Evolutionary conservation across 2,888 invertebrate species (phyloP).

Genomic region (Acrobasis consociella): DNA sequence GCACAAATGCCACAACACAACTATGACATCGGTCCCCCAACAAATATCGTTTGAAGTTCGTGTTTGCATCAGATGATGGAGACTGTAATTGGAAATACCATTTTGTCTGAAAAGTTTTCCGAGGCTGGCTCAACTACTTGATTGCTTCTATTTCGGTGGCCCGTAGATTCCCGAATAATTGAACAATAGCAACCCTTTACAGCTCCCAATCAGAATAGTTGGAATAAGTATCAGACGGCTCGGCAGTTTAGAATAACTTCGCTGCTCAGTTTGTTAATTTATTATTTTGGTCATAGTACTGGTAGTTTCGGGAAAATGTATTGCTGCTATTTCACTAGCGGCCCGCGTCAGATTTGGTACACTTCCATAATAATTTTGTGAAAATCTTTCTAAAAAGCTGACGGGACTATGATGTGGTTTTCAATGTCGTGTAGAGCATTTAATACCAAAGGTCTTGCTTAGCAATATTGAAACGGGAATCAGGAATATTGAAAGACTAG

Average conservation of each 20-base stretch:
- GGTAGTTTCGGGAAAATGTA: no score
- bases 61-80: slow-evolving; percentile 18
- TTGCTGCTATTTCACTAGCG: no score
- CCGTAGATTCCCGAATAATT: slow-evolving; percentile 23
- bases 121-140: slow-evolving; percentile 31
- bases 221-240: slow-evolving; percentile 13
- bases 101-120: slow-evolving; percentile 44
- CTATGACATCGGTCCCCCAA: background rate
- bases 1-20: no score
- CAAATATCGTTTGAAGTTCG: background rate
- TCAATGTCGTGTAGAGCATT: no score
- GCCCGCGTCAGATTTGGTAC: no score
- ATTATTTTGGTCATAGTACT: background rate
- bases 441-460: no score
- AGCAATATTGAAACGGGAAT: no score
- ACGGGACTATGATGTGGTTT: no score
- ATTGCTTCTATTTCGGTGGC: slow-evolving; percentile 36
- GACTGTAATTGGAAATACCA: slow-evolving; percentile 49
- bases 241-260: background rate
- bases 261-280: background rate
- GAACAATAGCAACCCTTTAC: slow-evolving; percentile 24
- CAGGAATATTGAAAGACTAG: no score
- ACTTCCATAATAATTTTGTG: no score
- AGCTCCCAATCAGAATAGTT: slow-evolving; percentile 20
- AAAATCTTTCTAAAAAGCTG: no score